Evolutionary conservation across 1,140 invertebrate species (phyloP), one percentile per base, ranked within the genome.

Genomic region (Lordiphosa stackelbergi): DNA sequence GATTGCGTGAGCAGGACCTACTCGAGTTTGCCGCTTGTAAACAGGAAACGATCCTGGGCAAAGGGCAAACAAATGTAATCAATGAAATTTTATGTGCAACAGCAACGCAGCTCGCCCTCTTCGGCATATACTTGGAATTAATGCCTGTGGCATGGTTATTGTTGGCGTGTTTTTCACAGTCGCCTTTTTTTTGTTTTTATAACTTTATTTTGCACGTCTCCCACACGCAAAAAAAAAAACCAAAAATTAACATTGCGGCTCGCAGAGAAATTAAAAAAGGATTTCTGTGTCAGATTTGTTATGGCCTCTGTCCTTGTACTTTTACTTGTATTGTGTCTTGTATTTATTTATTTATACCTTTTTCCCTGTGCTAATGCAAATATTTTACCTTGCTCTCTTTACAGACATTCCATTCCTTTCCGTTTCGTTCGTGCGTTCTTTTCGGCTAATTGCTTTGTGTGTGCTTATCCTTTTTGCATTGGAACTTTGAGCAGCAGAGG

Each of bases 61-160:
- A 64, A 64, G 60, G 61, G 69, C 74, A 74, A 84, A 84, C 78
- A 83, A 83, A 84, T 83, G 73, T 83, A 83, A 83, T 83, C 77
- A 83, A 83, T 83, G 77, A 84, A 84, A 77, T 81, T 81, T 81
- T 77, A 81, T 83, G 77, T 81, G 77, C 77, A 81, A 72, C 77
- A 75, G 72, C 69, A 83, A 83, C 77, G 77, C 77, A 72, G 57
- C 62, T 38, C 53, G 56, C 28, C 37, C 28, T 8, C 28, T 31
- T 46, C 13, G 48, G 11, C 41, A 28, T 28, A 37, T 60, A 46
- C 49, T 57, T 28, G 55, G 13, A 45, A 31, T 43, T 28, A 59
- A 52, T 55, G 59, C 35, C 49, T 37, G 47, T 53, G 46, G 31
- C 47, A 58, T 56, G 19, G 43, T 47, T 47, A 43, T 42, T 48